phyloP scores from a whole-genome alignment of 2,113 vertebrate genomes.

The Cathartes aura region DNA sequence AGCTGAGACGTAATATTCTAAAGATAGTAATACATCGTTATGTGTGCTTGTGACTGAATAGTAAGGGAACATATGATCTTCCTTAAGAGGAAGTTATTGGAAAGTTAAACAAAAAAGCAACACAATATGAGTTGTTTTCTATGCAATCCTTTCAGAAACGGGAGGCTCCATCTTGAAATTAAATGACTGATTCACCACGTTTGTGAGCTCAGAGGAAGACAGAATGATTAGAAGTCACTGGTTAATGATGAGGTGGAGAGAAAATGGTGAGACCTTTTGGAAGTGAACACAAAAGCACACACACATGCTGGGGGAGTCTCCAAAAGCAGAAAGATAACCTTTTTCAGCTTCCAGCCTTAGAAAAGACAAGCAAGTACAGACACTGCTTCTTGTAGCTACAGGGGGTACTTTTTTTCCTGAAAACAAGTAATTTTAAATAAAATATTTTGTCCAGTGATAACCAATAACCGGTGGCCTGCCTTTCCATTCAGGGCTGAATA shows the following conservation, averaged over 20 bases:
- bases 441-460: not conserved
- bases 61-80: not conserved
- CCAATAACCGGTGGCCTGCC: not conserved
- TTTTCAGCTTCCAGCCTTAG: not conserved
- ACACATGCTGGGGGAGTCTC: not conserved
- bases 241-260: not conserved
- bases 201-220: not conserved
- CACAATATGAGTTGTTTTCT: not conserved
- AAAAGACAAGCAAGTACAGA: not conserved
- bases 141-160: not conserved
- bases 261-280: not conserved
- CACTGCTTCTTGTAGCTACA: not conserved
- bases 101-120: not conserved
- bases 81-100: not conserved
- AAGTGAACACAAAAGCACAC: not conserved
- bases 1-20: not conserved
- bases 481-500: not conserved
- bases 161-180: not conserved
- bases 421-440: not conserved
- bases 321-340: not conserved
- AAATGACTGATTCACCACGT: not conserved
- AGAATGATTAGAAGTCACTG: not conserved
- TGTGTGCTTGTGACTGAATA: not conserved
- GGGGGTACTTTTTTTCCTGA: not conserved
- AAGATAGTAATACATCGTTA: not conserved